Conservation (phyloP, 2,888 invertebrate genomes). For the Meliscaeva auricollis region DNA sequence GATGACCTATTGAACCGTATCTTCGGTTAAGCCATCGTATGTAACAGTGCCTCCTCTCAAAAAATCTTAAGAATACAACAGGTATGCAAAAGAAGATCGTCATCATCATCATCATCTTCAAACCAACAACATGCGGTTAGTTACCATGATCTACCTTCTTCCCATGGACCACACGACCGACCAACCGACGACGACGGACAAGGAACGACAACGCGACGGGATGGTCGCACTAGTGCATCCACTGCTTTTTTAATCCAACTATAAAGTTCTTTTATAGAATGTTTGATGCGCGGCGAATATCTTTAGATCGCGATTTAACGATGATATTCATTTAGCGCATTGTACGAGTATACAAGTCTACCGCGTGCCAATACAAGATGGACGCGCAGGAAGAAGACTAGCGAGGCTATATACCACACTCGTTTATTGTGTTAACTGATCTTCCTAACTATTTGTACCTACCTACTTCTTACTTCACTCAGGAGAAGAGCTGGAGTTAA, state of each 20-base stretch:
- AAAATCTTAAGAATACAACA: constrained; percentile 36
- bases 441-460: constrained; percentile 44
- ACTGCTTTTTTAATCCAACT: constrained; percentile 25
- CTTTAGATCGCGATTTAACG: constrained; percentile 72
- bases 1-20: constrained; percentile 74
- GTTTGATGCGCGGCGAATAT: constrained; percentile 58
- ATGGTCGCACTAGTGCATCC: constrained; percentile 17
- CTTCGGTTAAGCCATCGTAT: constrained; percentile 51
- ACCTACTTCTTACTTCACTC: constrained; percentile 1
- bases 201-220: no score
- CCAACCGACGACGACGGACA: background rate
- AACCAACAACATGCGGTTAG: constrained; percentile 33
- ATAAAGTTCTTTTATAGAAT: constrained; percentile 22
- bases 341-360: constrained; percentile 8
- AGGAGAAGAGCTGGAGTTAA: background rate
- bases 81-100: constrained; percentile 74
- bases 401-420: constrained; percentile 60
- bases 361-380: constrained; percentile 11
- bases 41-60: constrained; percentile 51
- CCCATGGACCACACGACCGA: constrained; percentile 30
- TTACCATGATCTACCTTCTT: constrained; percentile 62
- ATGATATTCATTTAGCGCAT: constrained; percentile 73
- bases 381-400: constrained; percentile 39
- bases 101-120: constrained; percentile 64
- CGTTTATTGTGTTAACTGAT: constrained; percentile 74